Evolutionary conservation across 2,888 invertebrate genomes (phyloP), one percentile per base, ranked within the genome.

Genomic region (Microdon myrmicae): DNA sequence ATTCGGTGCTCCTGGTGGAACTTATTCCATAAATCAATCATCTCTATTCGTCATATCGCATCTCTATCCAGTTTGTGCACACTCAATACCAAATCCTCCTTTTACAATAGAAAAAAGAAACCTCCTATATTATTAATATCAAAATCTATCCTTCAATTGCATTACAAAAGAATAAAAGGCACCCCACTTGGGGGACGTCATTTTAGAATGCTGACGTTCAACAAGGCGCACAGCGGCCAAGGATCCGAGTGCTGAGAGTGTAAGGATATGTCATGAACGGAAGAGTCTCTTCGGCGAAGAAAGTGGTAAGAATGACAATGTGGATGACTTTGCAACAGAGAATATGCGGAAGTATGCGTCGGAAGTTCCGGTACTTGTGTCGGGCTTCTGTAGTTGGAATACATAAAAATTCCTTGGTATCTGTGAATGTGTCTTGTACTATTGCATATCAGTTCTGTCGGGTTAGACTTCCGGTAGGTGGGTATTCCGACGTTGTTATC

Each of bases 321-420:
- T 31, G 37, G 41, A 25, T 51, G 47, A 31, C 39, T 67, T 68
- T 56, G 58, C 51, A 70, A 55, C 43, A 43, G 67, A n/a, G n/a
- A 72, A 68, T 70, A 69, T 67, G 68, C 66, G 69, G 67, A 71
- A 70, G 59, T 56, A 68, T 47, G 53, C 28, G 71, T 70, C 76
- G 75, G 76, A 77, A 74, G 72, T 77, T 77, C 75, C 76, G 74
- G 76, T 75, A 76, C 76, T 76, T 75, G 72, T 75, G 75, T 75
- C 75, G 75, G 75, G 70, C 72, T 72, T 70, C 74, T 75, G 76
- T 74, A 76, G 74, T 37, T 49, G 44, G 35, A 64, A 35, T 45
- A 29, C 22, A 51, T 29, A 29, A 32, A 26, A 22, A 49, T 44
- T 47, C 51, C 47, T 64, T 58, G n/a, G n/a, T n/a, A n/a, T n/a